Conservation (phyloP, 2,113 vertebrate genomes). For the Pygoscelis antarcticus region DNA sequence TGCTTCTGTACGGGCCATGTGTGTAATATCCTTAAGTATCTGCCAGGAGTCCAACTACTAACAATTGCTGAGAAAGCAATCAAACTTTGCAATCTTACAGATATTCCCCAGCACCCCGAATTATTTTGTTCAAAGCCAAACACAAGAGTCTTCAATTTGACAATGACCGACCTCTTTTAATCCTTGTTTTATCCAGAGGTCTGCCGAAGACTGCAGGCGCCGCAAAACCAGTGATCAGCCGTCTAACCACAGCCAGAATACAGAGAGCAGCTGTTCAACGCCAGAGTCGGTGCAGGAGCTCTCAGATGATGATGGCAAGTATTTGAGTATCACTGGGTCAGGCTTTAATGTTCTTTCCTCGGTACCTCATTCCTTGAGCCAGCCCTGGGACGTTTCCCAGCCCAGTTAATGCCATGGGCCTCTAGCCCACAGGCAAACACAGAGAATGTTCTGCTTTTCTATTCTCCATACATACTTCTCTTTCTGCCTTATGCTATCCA, state of each 20-base stretch:
- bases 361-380: background rate
- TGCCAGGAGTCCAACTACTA: background rate
- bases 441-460: background rate
- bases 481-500: background rate
- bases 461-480: background rate
- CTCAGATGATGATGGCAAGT: constrained; percentile 88
- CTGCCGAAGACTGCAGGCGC: constrained; percentile 72
- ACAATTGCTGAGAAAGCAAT: background rate
- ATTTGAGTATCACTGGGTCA: background rate
- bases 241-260: constrained; percentile 92
- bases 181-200: constrained; percentile 42
- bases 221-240: constrained; percentile 92
- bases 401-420: background rate
- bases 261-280: constrained; percentile 92
- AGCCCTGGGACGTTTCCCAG: background rate
- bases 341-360: background rate
- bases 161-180: background rate
- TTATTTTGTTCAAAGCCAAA: background rate
- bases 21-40: background rate
- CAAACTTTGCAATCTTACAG: background rate
- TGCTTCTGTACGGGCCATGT: background rate
- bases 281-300: constrained; percentile 93
- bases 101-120: background rate
- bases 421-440: background rate
- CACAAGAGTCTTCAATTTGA: background rate